These are phyloP conservation scores for Myotis myotis DNA, from an alignment of 2,797 vertebrate species.

Conservation along the genomic window DNA sequence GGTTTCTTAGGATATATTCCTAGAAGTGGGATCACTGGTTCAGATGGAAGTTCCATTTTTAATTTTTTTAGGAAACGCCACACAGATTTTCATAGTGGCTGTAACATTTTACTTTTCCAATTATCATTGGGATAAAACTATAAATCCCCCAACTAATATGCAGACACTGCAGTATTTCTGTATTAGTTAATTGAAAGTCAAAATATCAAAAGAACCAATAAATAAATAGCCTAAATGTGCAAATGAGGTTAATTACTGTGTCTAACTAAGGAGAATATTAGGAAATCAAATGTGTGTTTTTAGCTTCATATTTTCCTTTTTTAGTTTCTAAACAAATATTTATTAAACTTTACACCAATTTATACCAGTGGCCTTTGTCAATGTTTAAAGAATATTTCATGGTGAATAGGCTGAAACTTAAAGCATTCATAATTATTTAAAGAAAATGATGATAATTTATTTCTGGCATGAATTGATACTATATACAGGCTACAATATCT, in stretches of 20 bases:
- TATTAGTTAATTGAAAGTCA: neutral
- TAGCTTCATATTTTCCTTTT: neutral
- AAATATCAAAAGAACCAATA: constrained; percentile 10
- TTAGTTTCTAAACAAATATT: neutral
- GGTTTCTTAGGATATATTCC: too few relatives aligned
- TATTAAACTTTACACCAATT: neutral
- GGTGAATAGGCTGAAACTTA: neutral
- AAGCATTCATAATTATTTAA: neutral
- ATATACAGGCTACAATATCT: neutral
- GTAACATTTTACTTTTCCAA: neutral
- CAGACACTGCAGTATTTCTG: neutral
- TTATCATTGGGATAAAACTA: neutral
- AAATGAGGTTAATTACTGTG: constrained; percentile 23
- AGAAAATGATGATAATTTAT: neutral
- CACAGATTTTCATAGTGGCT: too few relatives aligned
- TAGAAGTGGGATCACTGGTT: too few relatives aligned
- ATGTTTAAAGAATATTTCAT: neutral
- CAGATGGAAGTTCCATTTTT: too few relatives aligned
- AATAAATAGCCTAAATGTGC: neutral
- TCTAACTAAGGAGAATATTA: neutral
- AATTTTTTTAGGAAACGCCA: too few relatives aligned
- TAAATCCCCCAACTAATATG: neutral
- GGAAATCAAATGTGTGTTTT: constrained; percentile 13
- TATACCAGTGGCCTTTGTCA: neutral
- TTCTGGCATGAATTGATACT: neutral